These are phyloP conservation scores for Brienomyrus brachyistius DNA, from an alignment of 2,113 vertebrate species.

Conservation along the genomic window DNA sequence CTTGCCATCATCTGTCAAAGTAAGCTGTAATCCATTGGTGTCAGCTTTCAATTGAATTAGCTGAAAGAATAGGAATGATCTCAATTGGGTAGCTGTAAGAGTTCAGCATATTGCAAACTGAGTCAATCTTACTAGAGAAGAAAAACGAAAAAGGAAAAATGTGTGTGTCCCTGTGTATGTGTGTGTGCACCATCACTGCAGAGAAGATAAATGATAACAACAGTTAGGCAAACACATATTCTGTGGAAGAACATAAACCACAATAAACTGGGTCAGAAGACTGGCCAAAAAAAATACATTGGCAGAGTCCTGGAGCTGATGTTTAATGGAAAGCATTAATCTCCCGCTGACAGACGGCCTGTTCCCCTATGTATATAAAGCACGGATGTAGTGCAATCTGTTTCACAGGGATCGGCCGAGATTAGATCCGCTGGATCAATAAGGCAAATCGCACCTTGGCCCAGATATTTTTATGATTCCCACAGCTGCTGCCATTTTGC, in stretches of 20 bases:
- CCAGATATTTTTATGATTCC: conserved; percentile 7
- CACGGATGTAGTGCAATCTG: conserved; percentile 17
- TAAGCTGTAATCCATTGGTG: conserved; percentile 1
- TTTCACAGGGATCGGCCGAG: conserved; percentile 16
- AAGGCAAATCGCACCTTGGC: conserved; percentile 18
- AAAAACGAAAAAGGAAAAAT: not conserved
- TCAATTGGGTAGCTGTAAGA: not conserved
- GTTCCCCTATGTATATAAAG: conserved; percentile 15
- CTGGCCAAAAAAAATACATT: not conserved
- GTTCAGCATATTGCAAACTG: not conserved
- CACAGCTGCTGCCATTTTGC: not conserved
- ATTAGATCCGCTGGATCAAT: conserved; percentile 17
- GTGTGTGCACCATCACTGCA: not conserved
- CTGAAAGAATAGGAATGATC: not conserved
- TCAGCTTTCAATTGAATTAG: not conserved
- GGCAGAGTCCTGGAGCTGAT: not conserved
- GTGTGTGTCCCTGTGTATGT: not conserved
- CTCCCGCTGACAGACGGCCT: conserved; percentile 1
- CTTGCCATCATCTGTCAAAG: not conserved
- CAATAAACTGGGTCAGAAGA: conserved; percentile 20
- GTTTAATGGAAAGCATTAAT: conserved; percentile 18
- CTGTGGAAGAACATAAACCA: conserved; percentile 4
- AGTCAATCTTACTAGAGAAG: not conserved
- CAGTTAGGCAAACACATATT: conserved; percentile 12
- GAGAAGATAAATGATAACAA: not conserved